Conservation (phyloP, 2,888 invertebrate species). For the Philopedon plagiatum region DNA sequence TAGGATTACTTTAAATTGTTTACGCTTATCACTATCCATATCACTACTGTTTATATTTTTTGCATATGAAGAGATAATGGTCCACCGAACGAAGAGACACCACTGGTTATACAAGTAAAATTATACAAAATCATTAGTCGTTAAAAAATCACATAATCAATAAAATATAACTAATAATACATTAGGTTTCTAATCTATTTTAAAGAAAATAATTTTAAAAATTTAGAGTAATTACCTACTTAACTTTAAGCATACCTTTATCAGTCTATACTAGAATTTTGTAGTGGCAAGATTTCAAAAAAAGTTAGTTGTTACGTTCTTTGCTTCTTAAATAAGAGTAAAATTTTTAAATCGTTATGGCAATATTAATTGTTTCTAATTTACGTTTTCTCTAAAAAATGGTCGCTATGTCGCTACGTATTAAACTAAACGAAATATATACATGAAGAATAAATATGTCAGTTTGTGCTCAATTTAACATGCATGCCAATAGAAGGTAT, state of each 20-base stretch:
- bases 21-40: too few species aligned
- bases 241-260: constrained; percentile 26
- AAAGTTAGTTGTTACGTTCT: neutral
- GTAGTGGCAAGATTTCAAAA: constrained; percentile 16
- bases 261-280: constrained; percentile 28
- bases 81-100: neutral
- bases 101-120: neutral
- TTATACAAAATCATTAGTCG: neutral
- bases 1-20: too few species aligned
- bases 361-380: constrained; percentile 26
- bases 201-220: neutral
- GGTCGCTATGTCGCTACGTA: constrained; percentile 28
- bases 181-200: neutral
- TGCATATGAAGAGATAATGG: too few species aligned
- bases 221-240: constrained; percentile 5
- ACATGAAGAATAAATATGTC: constrained; percentile 35
- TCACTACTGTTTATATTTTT: too few species aligned
- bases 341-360: constrained; percentile 24
- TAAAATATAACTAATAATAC: neutral
- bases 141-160: neutral
- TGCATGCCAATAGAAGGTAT: constrained; percentile 55
- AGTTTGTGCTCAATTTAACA: constrained; percentile 33
- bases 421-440: constrained; percentile 27
- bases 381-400: constrained; percentile 25
- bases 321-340: constrained; percentile 1